These are phyloP conservation scores for Nebria ingens DNA, from an alignment of 1,140 invertebrate species.

Conservation along the genomic window DNA sequence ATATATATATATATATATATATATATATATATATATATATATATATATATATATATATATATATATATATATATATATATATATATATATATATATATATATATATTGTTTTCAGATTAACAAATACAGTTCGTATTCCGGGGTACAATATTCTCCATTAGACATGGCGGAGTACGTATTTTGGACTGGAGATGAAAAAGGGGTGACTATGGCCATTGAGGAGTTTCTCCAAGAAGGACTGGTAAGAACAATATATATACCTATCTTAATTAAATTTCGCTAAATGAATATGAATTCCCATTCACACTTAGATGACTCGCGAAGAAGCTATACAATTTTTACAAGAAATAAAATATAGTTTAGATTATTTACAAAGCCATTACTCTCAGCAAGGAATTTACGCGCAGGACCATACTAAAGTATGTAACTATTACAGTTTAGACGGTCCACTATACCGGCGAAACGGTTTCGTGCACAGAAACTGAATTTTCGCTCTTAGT, in stretches of 20 bases:
- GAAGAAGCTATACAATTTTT: conserved; percentile 62
- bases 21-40: too few relatives aligned
- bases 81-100: too few relatives aligned
- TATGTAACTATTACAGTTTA: too few relatives aligned
- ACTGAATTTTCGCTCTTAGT: too few relatives aligned
- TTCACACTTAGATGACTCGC: conserved; percentile 50
- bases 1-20: too few relatives aligned
- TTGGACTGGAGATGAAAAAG: conserved; percentile 65
- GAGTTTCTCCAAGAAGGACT: conserved; percentile 60
- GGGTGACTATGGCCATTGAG: conserved; percentile 59
- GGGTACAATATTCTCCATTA: conserved; percentile 52
- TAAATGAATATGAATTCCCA: conserved; percentile 12
- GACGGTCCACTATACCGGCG: too few relatives aligned
- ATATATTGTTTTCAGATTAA: conserved; percentile 33
- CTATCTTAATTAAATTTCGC: conserved; percentile 9
- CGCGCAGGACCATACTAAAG: conserved; percentile 23
- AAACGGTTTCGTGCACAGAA: too few relatives aligned
- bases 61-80: too few relatives aligned
- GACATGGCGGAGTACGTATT: conserved; percentile 69
- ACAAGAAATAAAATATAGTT: conserved; percentile 58
- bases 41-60: too few relatives aligned
- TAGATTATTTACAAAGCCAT: conserved; percentile 52
- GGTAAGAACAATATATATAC: conserved; percentile 38
- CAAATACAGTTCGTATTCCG: conserved; percentile 32
- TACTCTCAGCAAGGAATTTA: conserved; percentile 41